phyloP scores from a whole-genome alignment of 1,140 invertebrate species.

The Rhizoglyphus robini region DNA sequence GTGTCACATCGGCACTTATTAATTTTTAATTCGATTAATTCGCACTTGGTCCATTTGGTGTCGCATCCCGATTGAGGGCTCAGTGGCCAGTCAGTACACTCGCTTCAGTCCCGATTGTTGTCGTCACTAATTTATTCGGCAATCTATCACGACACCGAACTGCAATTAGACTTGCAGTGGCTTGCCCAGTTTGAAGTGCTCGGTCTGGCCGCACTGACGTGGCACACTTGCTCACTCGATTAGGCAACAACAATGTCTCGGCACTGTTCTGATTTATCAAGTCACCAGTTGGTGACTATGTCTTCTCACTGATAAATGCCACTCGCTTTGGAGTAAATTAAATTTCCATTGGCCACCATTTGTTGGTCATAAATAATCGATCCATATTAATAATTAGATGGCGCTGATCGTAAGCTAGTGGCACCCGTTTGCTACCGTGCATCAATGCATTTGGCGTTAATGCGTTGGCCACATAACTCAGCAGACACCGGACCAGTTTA shows the following conservation, averaged over 20 bases:
- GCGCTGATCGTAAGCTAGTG: too few relatives aligned
- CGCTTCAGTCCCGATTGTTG: neutral
- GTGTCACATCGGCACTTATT: constrained; percentile 3
- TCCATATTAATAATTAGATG: too few relatives aligned
- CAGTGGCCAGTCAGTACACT: neutral
- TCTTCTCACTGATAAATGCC: neutral
- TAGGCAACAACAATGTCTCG: too few relatives aligned
- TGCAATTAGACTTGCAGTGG: constrained; percentile 10
- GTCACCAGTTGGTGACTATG: neutral
- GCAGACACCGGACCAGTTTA: too few relatives aligned
- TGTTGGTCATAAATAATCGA: too few relatives aligned
- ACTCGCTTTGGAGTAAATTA: too few relatives aligned
- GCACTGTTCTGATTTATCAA: neutral
- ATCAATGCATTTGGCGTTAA: too few relatives aligned
- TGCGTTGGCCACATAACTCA: too few relatives aligned
- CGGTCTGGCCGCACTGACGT: too few relatives aligned
- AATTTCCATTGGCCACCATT: too few relatives aligned
- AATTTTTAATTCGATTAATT: constrained; percentile 14
- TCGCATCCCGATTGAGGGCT: neutral
- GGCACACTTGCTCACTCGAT: too few relatives aligned
- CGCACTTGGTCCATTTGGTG: neutral
- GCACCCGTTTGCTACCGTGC: too few relatives aligned
- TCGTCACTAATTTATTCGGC: constrained; percentile 3
- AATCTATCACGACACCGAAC: constrained; percentile 4
- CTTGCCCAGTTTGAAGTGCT: neutral